Percentiles rank a stretch among this genome's conserved stretches.
phyloP scores from a whole-genome alignment of 1,140 invertebrate species.

The Ostrea denselamellosa region DNA sequence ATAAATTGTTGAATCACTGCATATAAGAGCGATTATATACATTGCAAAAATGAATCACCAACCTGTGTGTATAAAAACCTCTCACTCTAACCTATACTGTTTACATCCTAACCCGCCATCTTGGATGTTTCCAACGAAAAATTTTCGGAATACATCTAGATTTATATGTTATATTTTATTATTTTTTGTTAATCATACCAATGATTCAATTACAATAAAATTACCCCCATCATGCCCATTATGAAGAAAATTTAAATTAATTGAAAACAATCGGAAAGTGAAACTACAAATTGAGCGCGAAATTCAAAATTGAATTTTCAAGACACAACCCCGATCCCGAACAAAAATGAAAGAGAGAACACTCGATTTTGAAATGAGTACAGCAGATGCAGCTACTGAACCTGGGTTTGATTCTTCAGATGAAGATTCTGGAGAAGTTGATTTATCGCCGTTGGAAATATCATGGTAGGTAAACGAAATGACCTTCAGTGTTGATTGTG shows the following conservation, averaged over 20 bases:
- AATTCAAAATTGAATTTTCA: constrained; percentile 24
- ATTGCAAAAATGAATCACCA: neutral
- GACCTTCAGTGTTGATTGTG: neutral
- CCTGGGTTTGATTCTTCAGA: constrained; percentile 68
- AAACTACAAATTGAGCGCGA: constrained; percentile 24
- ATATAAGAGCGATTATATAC: no score
- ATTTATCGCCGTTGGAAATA: constrained; percentile 64
- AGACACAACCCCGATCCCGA: neutral
- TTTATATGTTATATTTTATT: neutral
- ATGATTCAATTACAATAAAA: no score
- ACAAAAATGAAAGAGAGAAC: constrained; percentile 31
- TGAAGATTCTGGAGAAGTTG: constrained; percentile 64
- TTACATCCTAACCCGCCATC: constrained; percentile 15
- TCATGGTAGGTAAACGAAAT: constrained; percentile 58
- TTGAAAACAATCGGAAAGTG: neutral
- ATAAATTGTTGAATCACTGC: no score
- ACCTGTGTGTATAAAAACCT: neutral
- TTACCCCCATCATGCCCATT: neutral
- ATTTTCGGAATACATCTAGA: constrained; percentile 15
- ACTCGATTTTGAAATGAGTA: neutral
- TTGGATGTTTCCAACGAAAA: constrained; percentile 27
- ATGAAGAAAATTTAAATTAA: neutral
- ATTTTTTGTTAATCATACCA: no score
- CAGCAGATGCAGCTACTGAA: neutral
- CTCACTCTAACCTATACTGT: neutral